Percentiles rank a stretch among this genome's conserved stretches.
Evolutionary conservation across 2,113 vertebrate species (phyloP).

Genomic region (Choloepus hoffmanni): DNA sequence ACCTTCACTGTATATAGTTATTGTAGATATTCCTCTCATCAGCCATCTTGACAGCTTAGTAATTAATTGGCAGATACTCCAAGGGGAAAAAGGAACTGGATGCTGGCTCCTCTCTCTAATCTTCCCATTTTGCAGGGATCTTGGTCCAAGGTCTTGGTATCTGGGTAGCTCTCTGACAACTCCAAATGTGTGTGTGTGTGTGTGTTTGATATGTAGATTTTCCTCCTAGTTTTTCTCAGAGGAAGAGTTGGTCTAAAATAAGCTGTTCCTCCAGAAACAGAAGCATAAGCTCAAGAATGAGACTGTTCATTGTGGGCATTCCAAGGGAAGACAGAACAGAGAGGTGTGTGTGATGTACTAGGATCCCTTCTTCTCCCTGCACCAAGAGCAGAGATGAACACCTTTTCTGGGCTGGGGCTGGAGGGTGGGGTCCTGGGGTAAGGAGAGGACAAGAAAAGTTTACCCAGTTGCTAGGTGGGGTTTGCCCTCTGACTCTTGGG

Average conservation of each 20-base stretch:
- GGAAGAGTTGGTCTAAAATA: background rate
- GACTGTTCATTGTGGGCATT: background rate
- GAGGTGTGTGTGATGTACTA: background rate
- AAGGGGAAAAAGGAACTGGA: background rate
- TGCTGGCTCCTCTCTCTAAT: background rate
- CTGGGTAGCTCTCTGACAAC: background rate
- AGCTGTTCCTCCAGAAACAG: background rate
- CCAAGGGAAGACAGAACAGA: background rate
- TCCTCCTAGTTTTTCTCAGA: background rate
- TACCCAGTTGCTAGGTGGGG: background rate
- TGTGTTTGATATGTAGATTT: background rate
- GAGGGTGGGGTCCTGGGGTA: background rate
- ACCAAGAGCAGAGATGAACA: background rate
- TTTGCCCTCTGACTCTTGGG: background rate
- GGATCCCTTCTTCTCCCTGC: background rate
- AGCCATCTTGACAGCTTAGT: background rate
- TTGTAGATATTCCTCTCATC: background rate
- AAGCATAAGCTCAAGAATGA: background rate
- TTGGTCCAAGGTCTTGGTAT: background rate
- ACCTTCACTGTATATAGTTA: background rate
- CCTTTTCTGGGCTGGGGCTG: background rate
- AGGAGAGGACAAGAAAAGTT: background rate
- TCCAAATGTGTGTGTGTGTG: background rate
- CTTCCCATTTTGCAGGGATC: background rate
- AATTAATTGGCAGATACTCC: background rate